These are phyloP conservation scores for Pogona vitticeps DNA, from an alignment of 2,113 vertebrate species.

Conservation along the genomic window DNA sequence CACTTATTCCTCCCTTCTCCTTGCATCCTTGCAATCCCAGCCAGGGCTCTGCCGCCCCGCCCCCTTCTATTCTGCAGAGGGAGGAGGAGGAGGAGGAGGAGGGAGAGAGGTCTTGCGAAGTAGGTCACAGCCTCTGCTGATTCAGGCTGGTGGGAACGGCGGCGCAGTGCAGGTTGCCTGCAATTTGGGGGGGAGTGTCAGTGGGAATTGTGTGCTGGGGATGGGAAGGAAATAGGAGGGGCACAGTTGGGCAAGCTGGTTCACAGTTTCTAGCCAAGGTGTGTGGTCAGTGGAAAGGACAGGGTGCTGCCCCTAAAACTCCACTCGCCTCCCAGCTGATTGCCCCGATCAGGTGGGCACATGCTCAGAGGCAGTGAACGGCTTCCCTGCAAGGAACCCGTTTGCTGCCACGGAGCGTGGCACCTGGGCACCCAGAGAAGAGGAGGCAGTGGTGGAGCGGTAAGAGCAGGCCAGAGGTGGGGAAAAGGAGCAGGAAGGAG, in stretches of 20 bases:
- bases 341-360: no score
- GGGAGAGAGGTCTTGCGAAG: conserved; percentile 16
- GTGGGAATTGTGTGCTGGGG: no score
- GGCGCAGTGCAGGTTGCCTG: background rate
- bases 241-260: background rate
- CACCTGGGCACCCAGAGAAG: no score
- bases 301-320: no score
- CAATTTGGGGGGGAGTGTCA: background rate
- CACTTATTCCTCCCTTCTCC: no score
- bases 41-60: background rate
- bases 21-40: background rate
- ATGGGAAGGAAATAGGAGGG: background rate
- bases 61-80: background rate
- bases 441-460: no score
- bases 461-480: no score
- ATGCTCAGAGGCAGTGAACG: no score
- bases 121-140: conserved; percentile 24
- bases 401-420: no score
- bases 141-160: conserved; percentile 20
- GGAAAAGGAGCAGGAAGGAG: no score
- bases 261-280: conserved; percentile 8
- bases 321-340: no score
- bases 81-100: background rate
- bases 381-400: no score
- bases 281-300: background rate